Base-by-base conservation (phyloP, 2,113 vertebrate species). In the Axis porcinus region DNA sequence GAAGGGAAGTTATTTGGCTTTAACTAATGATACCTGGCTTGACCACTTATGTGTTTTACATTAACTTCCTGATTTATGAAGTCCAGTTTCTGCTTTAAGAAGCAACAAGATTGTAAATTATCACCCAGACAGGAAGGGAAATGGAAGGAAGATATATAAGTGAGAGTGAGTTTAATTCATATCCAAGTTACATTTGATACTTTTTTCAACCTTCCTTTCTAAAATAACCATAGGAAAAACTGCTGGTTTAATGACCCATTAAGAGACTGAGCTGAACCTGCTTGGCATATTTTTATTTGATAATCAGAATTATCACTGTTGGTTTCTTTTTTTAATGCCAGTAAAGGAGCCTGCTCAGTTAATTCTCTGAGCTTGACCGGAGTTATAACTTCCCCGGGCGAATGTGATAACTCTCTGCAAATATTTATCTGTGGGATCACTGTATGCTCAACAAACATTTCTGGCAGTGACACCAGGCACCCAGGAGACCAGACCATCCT, bases 351-450 rank as follows among this genome's bases (percentile, higher is more conserved):
- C 79, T 91, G 27, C 57, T 91, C 21, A 2, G 17, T 91, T 95
- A 91, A 97, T 97, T 97, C 89, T 93, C 85, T 14, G 52, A 92
- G 94, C 70, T 76, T 94, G 85, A 96, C 88, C 6, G 0, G 78
- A 93, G 52, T 82, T n/a, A 64, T 91, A 96, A 92, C 74, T 88
- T 96, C 88, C 96, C 91, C 54, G 94, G 86, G 86, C 13, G 64
- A 60, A 79, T 74, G 91, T 84, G 97, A 96, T 97, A 97, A 97
- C 85, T 94, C 93, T 86, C 92, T 45, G 67, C 94, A 96, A 97
- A 97, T 94, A 92, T 96, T 96, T 96, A 95, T 98, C 97, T 91
- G 92, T 76, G 62, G 94, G 86, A 87, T 97, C 62, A 84, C 78
- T 74, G 25, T 67, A 40, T 76, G 86, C 79, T 95, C 1, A 1